These are phyloP conservation scores for Psittacara wagleri DNA, from an alignment of 2,113 vertebrate species.

Conservation along the genomic window DNA sequence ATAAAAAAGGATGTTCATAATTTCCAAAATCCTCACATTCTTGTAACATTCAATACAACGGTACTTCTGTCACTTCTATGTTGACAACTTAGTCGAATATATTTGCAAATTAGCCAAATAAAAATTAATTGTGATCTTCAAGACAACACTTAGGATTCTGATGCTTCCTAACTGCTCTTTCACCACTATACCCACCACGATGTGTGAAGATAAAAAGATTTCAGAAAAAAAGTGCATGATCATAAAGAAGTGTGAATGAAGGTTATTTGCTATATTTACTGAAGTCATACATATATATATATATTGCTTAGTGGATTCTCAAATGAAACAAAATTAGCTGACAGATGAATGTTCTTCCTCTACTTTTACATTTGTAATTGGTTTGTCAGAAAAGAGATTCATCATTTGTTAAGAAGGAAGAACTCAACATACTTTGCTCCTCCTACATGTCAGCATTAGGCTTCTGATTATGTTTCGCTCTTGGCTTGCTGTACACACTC, in stretches of 20 bases:
- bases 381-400: constrained; percentile 36
- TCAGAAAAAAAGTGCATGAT: background rate
- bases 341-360: background rate
- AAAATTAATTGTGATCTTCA: background rate
- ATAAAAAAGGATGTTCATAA: background rate
- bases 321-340: background rate
- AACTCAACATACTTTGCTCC: background rate
- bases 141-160: background rate
- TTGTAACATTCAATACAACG: background rate
- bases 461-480: constrained; percentile 26
- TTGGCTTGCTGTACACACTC: background rate
- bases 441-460: constrained; percentile 19
- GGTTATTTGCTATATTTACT: background rate
- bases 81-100: background rate
- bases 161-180: background rate
- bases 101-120: background rate
- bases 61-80: background rate
- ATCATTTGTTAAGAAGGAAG: background rate
- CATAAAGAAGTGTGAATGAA: background rate
- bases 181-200: background rate
- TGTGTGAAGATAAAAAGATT: background rate
- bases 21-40: background rate
- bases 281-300: background rate
- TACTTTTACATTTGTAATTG: background rate
- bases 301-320: background rate